phyloP scores from a whole-genome alignment of 1,140 invertebrate species.

The Drosophila mayri region DNA sequence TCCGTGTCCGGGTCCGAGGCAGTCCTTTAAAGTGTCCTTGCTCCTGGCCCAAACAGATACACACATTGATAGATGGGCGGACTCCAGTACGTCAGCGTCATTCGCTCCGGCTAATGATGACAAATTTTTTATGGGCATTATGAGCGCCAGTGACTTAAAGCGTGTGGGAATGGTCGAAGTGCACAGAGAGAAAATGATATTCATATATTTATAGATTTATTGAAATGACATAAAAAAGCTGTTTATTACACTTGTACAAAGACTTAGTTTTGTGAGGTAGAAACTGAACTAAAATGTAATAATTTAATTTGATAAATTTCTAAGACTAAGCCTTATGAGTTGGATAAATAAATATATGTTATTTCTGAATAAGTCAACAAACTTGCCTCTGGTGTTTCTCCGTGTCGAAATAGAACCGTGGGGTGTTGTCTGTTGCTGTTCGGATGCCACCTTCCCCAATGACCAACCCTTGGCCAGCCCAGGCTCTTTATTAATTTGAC shows the following conservation, averaged over 20 bases:
- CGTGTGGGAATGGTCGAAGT: constrained; percentile 51
- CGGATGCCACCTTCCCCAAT: constrained; percentile 12
- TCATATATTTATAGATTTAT: no score
- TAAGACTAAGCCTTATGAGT: no score
- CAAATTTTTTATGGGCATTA: constrained; percentile 83
- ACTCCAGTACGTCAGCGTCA: constrained; percentile 51
- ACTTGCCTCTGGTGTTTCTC: background rate
- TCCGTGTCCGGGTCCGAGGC: constrained; percentile 23
- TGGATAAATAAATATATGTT: background rate
- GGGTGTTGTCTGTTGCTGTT: constrained; percentile 29
- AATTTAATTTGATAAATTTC: background rate
- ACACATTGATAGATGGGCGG: constrained; percentile 73
- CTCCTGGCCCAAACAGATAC: constrained; percentile 20
- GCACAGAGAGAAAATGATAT: constrained; percentile 6
- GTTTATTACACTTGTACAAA: no score
- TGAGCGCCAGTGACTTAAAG: constrained; percentile 71
- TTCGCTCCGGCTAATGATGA: constrained; percentile 73
- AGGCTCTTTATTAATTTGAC: constrained; percentile 83
- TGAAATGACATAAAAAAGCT: no score
- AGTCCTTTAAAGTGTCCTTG: constrained; percentile 74
- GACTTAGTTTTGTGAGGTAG: background rate
- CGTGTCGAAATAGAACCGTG: constrained; percentile 39
- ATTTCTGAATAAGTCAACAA: background rate
- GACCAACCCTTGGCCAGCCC: constrained; percentile 31
- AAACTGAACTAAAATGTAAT: background rate